Base-by-base conservation (phyloP, 2,797 vertebrate species). In the Pteronotus mesoamericanus region DNA sequence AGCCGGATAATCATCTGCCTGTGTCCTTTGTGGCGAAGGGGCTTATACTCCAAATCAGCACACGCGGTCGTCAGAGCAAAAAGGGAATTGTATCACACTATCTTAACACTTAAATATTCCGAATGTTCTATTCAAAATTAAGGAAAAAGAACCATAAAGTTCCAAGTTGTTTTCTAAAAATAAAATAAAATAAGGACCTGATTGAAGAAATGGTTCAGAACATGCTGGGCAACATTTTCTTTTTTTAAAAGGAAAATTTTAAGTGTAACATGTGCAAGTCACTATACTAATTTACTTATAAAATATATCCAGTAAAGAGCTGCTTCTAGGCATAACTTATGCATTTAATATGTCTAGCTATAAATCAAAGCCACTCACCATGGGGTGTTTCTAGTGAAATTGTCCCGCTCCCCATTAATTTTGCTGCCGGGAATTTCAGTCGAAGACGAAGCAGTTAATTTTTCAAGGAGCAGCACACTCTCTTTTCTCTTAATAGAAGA, bases 391-490 rank as follows among this genome's bases (percentile, higher is more conserved):
- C 95, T 94, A 91, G 86, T 44, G 96, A 97, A 98, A 95, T 92
- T 95, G 89, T 91, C 88, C 92, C 77, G 75, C 61, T 96, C 86
- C 75, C 91, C 96, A 98, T 98, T 98, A 98, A 98, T 98, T 94
- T 80, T 94, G 87, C 95, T 82, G 95, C 83, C 89, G 87, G 10
- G 91, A 98, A 97, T 95, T 96, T 91, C 84, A 91, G 89, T 86
- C 78, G n/a, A 98, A 98, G 97, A 97, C 96, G 98, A 97, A 98
- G 97, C 95, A 95, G 91, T 91, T 93, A 94, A 55, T 97, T 98
- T 98, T 97, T 94, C 96, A 97, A 64, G 44, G 1, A 44, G 34
- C 75, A 19, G 24, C 42, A 34, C 64, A 61, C 42, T 83, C 78
- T 74, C 72, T 66, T 37, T 89, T 57, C 82, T 91, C 32, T 29